phyloP scores from a whole-genome alignment of 1,140 invertebrate species.

The Acyrthosiphon pisum region DNA sequence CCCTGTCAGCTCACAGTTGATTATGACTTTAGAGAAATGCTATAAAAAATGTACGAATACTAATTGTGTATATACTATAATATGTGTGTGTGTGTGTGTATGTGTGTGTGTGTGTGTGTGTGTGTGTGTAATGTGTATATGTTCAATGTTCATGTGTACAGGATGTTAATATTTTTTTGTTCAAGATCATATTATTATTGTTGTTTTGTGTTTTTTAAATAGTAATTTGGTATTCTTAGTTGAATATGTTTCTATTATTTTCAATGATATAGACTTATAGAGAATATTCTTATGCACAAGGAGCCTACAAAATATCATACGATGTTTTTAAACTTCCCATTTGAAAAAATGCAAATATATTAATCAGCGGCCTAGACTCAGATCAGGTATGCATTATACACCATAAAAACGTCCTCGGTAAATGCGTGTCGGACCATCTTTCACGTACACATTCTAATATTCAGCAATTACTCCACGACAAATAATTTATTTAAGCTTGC shows the following conservation, averaged over 20 bases:
- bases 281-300: neutral
- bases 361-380: neutral
- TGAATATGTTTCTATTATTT: constrained; percentile 1
- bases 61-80: neutral
- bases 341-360: constrained; percentile 18
- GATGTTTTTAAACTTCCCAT: neutral
- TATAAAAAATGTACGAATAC: neutral
- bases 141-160: neutral
- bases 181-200: constrained; percentile 19
- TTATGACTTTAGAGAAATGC: no score
- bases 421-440: constrained; percentile 13
- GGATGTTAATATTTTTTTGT: neutral
- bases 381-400: constrained; percentile 25
- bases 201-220: neutral
- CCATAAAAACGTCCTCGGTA: constrained; percentile 42
- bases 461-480: constrained; percentile 7
- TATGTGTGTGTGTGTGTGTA: no score
- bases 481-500: constrained; percentile 21
- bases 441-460: constrained; percentile 27
- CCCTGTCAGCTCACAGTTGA: no score
- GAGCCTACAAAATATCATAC: constrained; percentile 30
- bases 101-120: no score
- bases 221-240: constrained; percentile 31
- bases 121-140: no score
- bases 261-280: neutral